A percentile compares a stretch with the other conserved stretches of the same genome.
Conservation (phyloP, 2,888 invertebrate genomes). For the Psococerastis gibbosa region DNA sequence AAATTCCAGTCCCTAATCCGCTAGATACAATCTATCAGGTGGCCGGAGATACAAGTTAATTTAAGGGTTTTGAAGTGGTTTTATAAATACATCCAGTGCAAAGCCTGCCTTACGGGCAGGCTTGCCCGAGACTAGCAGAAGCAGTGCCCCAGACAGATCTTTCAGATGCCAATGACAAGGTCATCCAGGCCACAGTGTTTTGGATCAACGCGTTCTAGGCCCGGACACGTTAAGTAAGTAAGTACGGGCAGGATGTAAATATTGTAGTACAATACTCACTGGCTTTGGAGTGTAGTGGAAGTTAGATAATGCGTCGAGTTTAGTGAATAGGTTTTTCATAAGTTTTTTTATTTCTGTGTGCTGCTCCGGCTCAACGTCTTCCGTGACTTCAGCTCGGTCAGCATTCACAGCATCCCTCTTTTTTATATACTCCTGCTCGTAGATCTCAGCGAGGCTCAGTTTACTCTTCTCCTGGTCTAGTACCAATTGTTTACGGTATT, state of each 20-base stretch:
- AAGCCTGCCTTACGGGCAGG: too few species aligned
- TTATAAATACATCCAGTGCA: too few species aligned
- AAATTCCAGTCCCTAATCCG: too few species aligned
- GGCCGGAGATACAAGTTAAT: too few species aligned
- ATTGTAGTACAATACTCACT: constrained; percentile 23
- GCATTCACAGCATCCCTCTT: constrained; percentile 39
- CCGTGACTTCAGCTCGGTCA: constrained; percentile 34
- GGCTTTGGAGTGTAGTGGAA: constrained; percentile 86
- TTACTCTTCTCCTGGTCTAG: constrained; percentile 91
- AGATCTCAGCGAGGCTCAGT: constrained; percentile 78
- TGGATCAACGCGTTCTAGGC: too few species aligned
- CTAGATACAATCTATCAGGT: too few species aligned
- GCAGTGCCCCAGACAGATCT: too few species aligned
- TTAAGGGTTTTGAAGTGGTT: too few species aligned
- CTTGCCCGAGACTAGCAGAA: too few species aligned
- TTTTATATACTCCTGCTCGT: constrained; percentile 67
- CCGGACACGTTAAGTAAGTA: too few species aligned
- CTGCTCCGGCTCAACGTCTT: constrained; percentile 45
- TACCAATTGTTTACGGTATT: constrained; percentile 71
- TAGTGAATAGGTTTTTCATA: constrained; percentile 58
- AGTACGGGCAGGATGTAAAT: constrained; percentile 1
- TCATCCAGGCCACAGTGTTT: too few species aligned
- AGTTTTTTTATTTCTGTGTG: constrained; percentile 57
- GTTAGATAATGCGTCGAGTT: constrained; percentile 83
- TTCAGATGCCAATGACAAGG: too few species aligned